These are phyloP conservation scores for Cheilosia vernalis DNA, from an alignment of 2,888 invertebrate genomes.

Conservation along the genomic window DNA sequence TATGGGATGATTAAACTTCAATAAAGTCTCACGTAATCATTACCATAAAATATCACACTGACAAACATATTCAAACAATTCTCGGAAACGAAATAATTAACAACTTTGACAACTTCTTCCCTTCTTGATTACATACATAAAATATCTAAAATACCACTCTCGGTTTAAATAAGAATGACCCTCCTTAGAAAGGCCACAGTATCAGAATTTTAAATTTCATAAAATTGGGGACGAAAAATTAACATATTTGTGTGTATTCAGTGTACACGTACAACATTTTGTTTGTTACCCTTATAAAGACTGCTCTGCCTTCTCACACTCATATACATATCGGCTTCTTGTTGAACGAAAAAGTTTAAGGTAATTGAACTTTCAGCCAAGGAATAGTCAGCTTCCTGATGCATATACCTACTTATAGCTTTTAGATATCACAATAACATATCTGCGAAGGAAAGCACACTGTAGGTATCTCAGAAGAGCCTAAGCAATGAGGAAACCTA, in stretches of 20 bases:
- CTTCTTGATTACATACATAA: no score
- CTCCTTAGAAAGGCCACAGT: no score
- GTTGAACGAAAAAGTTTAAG: neutral
- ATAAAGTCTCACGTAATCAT: no score
- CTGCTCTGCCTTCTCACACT: neutral
- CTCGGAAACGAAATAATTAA: no score
- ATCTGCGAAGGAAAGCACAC: neutral
- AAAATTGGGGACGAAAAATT: neutral
- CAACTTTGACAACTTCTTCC: no score
- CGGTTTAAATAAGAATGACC: no score
- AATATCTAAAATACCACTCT: no score
- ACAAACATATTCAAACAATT: no score
- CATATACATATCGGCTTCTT: neutral
- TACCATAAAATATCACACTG: no score
- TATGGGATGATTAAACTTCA: no score
- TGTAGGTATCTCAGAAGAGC: neutral
- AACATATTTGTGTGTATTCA: neutral
- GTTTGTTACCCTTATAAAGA: neutral
- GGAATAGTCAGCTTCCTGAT: neutral
- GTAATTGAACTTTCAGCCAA: constrained; percentile 13
- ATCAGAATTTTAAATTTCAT: no score
- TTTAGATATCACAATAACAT: neutral
- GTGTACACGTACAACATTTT: neutral
- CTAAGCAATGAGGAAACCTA: neutral
- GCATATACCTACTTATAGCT: neutral